These are phyloP conservation scores for Anolis sagrei DNA, from an alignment of 2,113 vertebrate genomes.

Conservation along the genomic window DNA sequence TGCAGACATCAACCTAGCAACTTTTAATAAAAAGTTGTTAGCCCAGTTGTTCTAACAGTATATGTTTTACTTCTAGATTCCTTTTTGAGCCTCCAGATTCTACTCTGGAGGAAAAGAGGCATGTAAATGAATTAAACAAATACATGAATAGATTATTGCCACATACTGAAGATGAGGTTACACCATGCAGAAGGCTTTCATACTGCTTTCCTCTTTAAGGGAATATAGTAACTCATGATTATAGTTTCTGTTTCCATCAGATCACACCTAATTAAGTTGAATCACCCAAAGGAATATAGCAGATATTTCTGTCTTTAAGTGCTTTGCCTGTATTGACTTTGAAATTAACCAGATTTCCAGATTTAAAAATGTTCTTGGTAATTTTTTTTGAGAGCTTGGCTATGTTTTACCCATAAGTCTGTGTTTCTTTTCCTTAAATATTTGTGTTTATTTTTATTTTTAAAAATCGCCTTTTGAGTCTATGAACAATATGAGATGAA, in stretches of 20 bases:
- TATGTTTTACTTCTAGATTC: neutral
- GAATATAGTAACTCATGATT: neutral
- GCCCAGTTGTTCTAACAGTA: neutral
- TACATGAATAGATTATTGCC: neutral
- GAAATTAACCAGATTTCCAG: neutral
- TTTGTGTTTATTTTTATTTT: neutral
- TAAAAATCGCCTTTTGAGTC: neutral
- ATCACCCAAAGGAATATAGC: neutral
- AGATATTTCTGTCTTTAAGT: neutral
- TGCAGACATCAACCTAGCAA: neutral
- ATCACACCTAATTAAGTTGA: neutral
- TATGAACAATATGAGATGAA: neutral
- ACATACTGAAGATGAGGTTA: neutral
- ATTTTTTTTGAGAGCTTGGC: neutral
- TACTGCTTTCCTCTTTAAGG: neutral
- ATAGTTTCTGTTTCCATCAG: neutral
- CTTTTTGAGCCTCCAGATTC: neutral
- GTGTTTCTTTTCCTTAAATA: neutral
- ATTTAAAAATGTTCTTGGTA: neutral
- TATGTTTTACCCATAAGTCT: neutral
- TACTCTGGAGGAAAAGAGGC: neutral
- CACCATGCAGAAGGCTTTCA: neutral
- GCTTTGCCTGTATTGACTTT: neutral
- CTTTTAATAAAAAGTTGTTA: neutral
- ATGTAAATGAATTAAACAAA: neutral